Conservation (phyloP, 2,797 vertebrate genomes). For the Vultur gryphus region DNA sequence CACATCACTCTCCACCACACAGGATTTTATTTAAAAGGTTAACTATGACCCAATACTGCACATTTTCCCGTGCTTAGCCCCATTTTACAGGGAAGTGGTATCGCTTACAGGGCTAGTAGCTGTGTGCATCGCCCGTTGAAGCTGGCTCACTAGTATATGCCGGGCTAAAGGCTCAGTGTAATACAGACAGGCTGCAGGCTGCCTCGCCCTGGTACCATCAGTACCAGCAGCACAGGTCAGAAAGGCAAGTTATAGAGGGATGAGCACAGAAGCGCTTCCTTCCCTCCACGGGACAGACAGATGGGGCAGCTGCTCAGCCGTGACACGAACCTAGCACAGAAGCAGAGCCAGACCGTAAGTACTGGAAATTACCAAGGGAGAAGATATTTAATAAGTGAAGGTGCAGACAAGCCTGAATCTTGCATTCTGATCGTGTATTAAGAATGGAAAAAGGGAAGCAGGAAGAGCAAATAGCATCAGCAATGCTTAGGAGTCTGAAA, state of each 20-base stretch:
- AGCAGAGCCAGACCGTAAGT: not conserved
- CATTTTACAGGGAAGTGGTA: not conserved
- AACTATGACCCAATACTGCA: not conserved
- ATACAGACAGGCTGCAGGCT: accelerated
- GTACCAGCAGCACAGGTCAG: not conserved
- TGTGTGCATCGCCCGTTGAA: too few species aligned
- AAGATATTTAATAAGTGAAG: not conserved
- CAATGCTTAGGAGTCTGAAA: not conserved
- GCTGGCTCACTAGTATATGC: not conserved
- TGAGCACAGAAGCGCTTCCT: not conserved
- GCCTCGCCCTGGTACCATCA: not conserved
- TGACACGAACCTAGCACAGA: not conserved
- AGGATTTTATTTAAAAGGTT: not conserved
- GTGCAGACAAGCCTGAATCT: not conserved
- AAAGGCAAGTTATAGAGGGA: too few species aligned
- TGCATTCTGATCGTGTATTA: not conserved
- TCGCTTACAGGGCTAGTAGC: not conserved
- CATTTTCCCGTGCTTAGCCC: not conserved
- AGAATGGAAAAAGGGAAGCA: not conserved
- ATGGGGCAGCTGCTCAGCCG: not conserved
- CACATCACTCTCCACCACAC: not conserved
- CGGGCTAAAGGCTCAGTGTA: not conserved
- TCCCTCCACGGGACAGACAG: not conserved
- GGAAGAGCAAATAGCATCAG: not conserved
- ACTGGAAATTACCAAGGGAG: not conserved